Percentiles rank a stretch among this genome's conserved stretches.
phyloP scores from a whole-genome alignment of 2,113 vertebrate species.

The Chlamydotis undulata region DNA sequence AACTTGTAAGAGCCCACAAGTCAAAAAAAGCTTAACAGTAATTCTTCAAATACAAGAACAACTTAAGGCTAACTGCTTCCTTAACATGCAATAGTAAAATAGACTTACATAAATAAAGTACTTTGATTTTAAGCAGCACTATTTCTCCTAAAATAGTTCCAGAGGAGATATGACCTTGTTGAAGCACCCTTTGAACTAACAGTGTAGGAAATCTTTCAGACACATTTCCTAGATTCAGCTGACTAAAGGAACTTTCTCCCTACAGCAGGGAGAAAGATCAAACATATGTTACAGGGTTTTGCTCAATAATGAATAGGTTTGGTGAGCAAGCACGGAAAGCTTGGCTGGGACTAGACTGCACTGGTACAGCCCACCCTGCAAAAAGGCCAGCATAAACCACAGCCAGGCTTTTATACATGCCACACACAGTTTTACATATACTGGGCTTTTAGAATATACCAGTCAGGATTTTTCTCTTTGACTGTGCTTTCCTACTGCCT shows the following conservation, averaged over 20 bases:
- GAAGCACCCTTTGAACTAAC: background rate
- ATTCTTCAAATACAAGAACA: background rate
- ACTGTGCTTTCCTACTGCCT: background rate
- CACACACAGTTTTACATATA: background rate
- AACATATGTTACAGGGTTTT: background rate
- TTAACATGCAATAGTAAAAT: background rate
- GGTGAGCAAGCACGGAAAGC: background rate
- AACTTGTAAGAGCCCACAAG: background rate
- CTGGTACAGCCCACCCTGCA: background rate
- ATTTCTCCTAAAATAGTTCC: background rate
- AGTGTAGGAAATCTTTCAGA: background rate
- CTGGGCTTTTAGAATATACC: background rate
- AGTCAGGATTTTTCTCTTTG: background rate
- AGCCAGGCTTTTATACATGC: background rate
- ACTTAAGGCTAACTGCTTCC: conserved; percentile 3
- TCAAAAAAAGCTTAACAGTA: background rate
- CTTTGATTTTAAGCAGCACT: background rate
- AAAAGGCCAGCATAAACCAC: background rate
- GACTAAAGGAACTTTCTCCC: background rate
- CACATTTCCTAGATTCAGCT: background rate
- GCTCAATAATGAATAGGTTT: background rate
- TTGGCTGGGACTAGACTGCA: background rate
- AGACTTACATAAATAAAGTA: background rate
- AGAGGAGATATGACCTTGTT: background rate
- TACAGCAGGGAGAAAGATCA: background rate